Percentiles rank a stretch among this genome's conserved stretches.
phyloP scores from a whole-genome alignment of 2,113 vertebrate genomes.

The Ceyx cyanopectus region DNA sequence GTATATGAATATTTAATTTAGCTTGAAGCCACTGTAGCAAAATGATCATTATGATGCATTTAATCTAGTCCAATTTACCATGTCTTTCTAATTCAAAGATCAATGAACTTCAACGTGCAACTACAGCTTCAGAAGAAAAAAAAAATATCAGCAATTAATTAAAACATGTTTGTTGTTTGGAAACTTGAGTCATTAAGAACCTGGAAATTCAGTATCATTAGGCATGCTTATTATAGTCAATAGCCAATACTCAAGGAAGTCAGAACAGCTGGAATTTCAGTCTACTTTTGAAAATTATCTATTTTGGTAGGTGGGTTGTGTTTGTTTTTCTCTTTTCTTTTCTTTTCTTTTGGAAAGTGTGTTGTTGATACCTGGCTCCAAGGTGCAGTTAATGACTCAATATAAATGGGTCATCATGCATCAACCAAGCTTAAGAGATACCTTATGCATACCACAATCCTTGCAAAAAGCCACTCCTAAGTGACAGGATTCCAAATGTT shows the following conservation, averaged over 20 bases:
- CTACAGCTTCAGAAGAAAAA: conserved; percentile 23
- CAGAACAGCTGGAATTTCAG: background rate
- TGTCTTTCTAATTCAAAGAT: conserved; percentile 73
- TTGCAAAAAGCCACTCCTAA: conserved; percentile 64
- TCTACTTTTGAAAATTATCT: background rate
- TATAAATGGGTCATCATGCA: conserved; percentile 37
- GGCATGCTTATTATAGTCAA: background rate
- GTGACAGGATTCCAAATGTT: conserved; percentile 36
- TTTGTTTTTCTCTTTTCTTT: background rate
- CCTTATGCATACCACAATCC: conserved; percentile 22
- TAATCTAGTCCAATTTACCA: conserved; percentile 73
- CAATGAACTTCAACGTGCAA: conserved; percentile 61
- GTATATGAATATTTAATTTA: conserved; percentile 77
- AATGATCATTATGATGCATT: conserved; percentile 73
- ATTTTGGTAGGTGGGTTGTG: background rate
- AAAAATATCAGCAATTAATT: conserved; percentile 56
- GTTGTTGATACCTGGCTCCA: conserved; percentile 41
- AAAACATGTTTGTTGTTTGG: conserved; percentile 48
- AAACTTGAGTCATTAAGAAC: conserved; percentile 52
- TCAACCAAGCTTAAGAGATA: conserved; percentile 60
- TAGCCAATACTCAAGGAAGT: background rate
- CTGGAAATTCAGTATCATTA: conserved; percentile 31
- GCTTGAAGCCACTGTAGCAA: conserved; percentile 73
- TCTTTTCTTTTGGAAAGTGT: background rate
- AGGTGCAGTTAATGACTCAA: conserved; percentile 64